Evolutionary conservation across 2,113 vertebrate genomes (phyloP).

Genomic region (Polypterus bichir): DNA sequence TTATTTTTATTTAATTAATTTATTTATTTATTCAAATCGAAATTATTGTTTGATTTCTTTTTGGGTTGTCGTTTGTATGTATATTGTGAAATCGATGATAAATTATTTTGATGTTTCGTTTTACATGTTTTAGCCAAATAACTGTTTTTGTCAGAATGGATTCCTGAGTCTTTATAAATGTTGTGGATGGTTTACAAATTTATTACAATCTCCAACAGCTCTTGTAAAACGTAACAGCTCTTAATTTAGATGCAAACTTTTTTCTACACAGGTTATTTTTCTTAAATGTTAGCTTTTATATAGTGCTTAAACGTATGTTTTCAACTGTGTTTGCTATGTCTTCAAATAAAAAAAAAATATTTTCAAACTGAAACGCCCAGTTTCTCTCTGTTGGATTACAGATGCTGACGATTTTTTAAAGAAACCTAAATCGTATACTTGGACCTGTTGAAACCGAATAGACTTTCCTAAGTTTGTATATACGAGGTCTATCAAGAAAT

Average conservation of each 20-base stretch:
- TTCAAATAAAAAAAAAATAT: conserved; percentile 78
- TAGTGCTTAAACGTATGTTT: conserved; percentile 96
- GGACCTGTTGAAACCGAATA: too few species aligned
- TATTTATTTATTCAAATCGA: conserved; percentile 94
- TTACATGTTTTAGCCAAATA: conserved; percentile 76
- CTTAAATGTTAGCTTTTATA: conserved; percentile 99
- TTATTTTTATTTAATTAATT: conserved; percentile 70
- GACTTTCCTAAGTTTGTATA: too few species aligned
- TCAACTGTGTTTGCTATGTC: conserved; percentile 90
- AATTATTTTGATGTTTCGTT: conserved; percentile 67
- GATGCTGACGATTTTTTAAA: background rate
- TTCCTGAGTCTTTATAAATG: conserved; percentile 45
- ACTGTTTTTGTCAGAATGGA: conserved; percentile 33
- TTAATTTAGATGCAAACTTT: conserved; percentile 99
- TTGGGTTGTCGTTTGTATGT: too few species aligned
- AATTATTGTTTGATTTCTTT: conserved; percentile 69
- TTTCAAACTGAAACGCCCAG: conserved; percentile 66
- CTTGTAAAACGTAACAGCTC: conserved; percentile 72
- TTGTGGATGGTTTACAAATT: conserved; percentile 54
- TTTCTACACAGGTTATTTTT: conserved; percentile 98
- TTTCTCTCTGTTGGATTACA: background rate
- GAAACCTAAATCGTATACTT: background rate
- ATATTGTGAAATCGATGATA: conserved; percentile 44
- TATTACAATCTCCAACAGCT: conserved; percentile 58
- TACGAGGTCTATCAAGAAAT: too few species aligned